These are phyloP conservation scores for Palythoa grandiflora DNA, from an alignment of 92 coral and sea anemone species.

Conservation along the genomic window DNA sequence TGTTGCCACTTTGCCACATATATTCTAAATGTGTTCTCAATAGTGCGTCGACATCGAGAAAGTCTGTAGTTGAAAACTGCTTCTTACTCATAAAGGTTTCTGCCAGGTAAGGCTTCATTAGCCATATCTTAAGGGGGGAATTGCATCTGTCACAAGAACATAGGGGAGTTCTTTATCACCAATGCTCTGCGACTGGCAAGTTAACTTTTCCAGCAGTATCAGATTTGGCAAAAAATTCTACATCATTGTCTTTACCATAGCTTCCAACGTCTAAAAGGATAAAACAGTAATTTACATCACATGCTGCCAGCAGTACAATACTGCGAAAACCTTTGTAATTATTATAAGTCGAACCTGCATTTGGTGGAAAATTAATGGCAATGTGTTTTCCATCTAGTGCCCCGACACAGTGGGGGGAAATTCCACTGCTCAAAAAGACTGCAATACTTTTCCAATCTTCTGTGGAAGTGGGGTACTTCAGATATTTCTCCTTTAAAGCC, in stretches of 20 bases:
- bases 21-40: slow-evolving; percentile 51
- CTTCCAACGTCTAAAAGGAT: slow-evolving; percentile 6
- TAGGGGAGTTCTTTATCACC: slow-evolving; percentile 30
- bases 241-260: slow-evolving; percentile 3
- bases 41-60: slow-evolving; percentile 45
- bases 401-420: slow-evolving; percentile 10
- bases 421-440: slow-evolving; percentile 20
- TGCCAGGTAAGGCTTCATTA: slow-evolving; percentile 51
- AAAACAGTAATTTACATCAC: slow-evolving; percentile 14
- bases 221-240: neutral
- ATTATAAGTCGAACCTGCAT: slow-evolving; percentile 29
- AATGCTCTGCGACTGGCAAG: slow-evolving; percentile 16
- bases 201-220: neutral
- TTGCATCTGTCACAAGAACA: slow-evolving; percentile 40
- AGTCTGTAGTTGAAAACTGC: slow-evolving; percentile 57
- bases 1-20: slow-evolving; percentile 47
- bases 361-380: slow-evolving; percentile 21
- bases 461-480: slow-evolving; percentile 28
- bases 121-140: slow-evolving; percentile 50
- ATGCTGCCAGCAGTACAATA: slow-evolving; percentile 9
- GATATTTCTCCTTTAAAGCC: slow-evolving; percentile 24
- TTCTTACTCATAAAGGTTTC: slow-evolving; percentile 44
- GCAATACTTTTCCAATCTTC: slow-evolving; percentile 10
- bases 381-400: slow-evolving; percentile 15
- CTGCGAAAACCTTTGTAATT: slow-evolving; percentile 21